A percentile compares a stretch with the other conserved stretches of the same genome.
These are phyloP conservation scores for Sycophaga agraensis DNA, from an alignment of 1,140 invertebrate genomes.

Conservation along the genomic window DNA sequence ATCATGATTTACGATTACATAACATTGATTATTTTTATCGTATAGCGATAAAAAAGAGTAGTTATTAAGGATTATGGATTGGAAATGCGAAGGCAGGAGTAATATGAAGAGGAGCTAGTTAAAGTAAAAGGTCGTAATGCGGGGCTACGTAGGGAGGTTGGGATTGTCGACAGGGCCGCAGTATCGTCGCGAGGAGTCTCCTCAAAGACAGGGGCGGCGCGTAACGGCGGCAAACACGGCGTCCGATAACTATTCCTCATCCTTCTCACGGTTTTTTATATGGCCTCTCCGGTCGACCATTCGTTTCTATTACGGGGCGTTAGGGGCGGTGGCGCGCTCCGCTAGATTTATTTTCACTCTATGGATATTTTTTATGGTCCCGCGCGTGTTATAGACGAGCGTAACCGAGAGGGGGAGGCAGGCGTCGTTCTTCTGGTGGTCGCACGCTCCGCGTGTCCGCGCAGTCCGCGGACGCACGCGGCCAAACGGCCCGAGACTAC, in stretches of 20 bases:
- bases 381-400: conserved; percentile 39
- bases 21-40: too few species aligned
- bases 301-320: conserved; percentile 55
- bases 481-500: conserved; percentile 39
- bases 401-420: conserved; percentile 3
- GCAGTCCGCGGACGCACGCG: conserved; percentile 23
- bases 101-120: too few species aligned
- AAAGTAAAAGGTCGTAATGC: too few species aligned
- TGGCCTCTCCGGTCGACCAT: conserved; percentile 34
- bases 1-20: too few species aligned
- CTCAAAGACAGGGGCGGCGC: too few species aligned
- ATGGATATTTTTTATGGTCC: conserved; percentile 52
- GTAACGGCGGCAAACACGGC: not conserved
- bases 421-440: conserved; percentile 2
- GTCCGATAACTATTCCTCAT: not conserved
- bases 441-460: conserved; percentile 11
- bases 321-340: conserved; percentile 35
- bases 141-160: too few species aligned
- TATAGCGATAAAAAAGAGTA: too few species aligned
- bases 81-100: too few species aligned
- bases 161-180: too few species aligned
- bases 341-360: conserved; percentile 58
- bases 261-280: conserved; percentile 17
- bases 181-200: too few species aligned
- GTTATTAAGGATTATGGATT: too few species aligned